Conservation (phyloP, 2,113 vertebrate genomes). For the Leiothrix lutea region DNA sequence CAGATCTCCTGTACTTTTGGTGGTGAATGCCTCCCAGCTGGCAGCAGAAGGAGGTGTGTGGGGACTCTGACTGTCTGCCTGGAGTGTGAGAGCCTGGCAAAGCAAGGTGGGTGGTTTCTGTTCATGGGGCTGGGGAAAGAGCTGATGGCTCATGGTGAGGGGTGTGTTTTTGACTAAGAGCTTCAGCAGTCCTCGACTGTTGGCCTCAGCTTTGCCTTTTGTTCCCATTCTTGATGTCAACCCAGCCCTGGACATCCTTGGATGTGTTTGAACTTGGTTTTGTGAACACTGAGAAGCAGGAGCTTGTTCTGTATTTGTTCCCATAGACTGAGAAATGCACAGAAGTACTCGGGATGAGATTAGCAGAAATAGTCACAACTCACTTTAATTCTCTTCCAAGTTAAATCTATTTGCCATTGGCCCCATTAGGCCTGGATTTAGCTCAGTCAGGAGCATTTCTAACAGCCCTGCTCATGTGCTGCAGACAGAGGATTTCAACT, state of each 20-base stretch:
- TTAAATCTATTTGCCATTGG: background rate
- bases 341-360: background rate
- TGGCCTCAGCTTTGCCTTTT: background rate
- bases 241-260: background rate
- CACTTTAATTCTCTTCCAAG: background rate
- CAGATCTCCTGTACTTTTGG: background rate
- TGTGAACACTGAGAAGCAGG: background rate
- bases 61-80: background rate
- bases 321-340: rapidly evolving
- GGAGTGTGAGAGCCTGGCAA: background rate
- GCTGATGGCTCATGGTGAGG: too few relatives aligned
- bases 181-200: background rate
- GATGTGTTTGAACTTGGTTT: background rate
- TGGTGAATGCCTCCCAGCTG: background rate
- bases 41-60: background rate
- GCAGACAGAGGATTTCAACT: background rate
- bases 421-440: background rate
- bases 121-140: background rate
- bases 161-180: rapidly evolving
- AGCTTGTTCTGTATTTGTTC: background rate
- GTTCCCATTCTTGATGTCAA: background rate
- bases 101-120: background rate
- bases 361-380: background rate
- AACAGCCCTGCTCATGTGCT: background rate
- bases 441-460: background rate